These are phyloP conservation scores for Leucopsar rothschildi DNA, from an alignment of 2,113 vertebrate genomes.

Conservation along the genomic window DNA sequence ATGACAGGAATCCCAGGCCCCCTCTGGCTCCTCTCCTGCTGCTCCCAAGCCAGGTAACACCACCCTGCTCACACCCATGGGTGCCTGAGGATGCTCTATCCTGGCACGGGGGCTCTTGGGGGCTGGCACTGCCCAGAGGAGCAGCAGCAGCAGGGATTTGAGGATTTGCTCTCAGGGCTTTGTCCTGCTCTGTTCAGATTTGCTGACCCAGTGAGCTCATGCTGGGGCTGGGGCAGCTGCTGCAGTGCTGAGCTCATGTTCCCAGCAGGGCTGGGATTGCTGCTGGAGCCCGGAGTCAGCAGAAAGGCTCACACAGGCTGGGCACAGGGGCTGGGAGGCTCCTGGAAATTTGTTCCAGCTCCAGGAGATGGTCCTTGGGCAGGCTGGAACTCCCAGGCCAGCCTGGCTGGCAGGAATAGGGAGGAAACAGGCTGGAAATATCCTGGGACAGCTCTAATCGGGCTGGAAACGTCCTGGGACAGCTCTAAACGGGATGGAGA, in stretches of 20 bases:
- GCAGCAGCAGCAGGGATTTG: neutral
- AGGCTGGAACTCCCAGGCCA: too few relatives aligned
- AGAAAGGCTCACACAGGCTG: too few relatives aligned
- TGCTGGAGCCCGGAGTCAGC: neutral
- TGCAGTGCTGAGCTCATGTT: neutral
- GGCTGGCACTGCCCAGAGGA: neutral
- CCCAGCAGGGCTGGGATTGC: neutral
- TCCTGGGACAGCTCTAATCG: neutral
- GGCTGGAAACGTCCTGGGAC: too few relatives aligned
- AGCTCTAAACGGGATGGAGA: neutral
- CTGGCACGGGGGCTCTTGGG: accelerated
- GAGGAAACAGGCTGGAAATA: too few relatives aligned
- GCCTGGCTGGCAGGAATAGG: too few relatives aligned
- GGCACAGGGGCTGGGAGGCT: too few relatives aligned
- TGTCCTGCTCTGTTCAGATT: too few relatives aligned
- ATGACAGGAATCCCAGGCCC: neutral
- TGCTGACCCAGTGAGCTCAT: neutral
- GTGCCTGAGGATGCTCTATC: neutral
- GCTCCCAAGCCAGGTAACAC: too few relatives aligned
- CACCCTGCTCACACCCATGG: neutral
- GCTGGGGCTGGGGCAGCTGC: neutral
- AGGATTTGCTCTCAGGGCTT: neutral
- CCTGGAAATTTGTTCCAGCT: too few relatives aligned
- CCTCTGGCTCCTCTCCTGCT: neutral
- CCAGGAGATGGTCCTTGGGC: too few relatives aligned